Base-by-base conservation (phyloP, 2,797 vertebrate species). In the Phrynocephalus vlangalii region DNA sequence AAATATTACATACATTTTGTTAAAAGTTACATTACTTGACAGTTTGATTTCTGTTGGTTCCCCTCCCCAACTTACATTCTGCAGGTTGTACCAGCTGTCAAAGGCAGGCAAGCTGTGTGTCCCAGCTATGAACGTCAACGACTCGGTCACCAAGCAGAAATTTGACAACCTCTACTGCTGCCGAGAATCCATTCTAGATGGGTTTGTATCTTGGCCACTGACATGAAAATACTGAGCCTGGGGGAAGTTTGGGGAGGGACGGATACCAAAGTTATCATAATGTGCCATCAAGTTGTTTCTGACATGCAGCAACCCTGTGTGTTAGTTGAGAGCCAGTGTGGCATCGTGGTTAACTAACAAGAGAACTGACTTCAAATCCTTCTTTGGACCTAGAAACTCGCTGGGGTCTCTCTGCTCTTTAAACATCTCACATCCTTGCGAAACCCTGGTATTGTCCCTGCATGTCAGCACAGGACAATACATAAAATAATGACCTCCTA, bases 161-260 rank as follows among this genome's bases (percentile, higher is more conserved):
- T 99, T 99, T 91, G 98, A 99, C 96, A 99, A 99, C 96, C 97
- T 99, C 9, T 99, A 99, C 96, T 99, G 98, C 96, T 99, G 98
- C 97, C 96, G 98, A 70, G 98, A 99, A 95, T 99, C 98, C 87
- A 99, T 99, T 95, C 94, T 99, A 89, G 98, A 99, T 0, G 98
- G 98, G 98, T 99, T 96, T 4, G 94, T 88, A 22, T 66, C 7
- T 0, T 9, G 38, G 1, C 6, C 67, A 9, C 26, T 75, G n/a
- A 50, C 1, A 2, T 0, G 18, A 18, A 79, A 1, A 4, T 73
- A 60, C 15, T 3, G 68, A 20, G 38, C 6, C 6, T 15, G 15
- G 7, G 15, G 2, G 38, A 44, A 26, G 20, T 2, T n/a, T 60
- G 33, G 11, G 24, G n/a, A 60, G 50, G 72, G 16, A 2, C 7